Evolutionary conservation across 2,888 invertebrate species (phyloP), one percentile per base, ranked within the genome.

Genomic region (Ypsolopha scabrella): DNA sequence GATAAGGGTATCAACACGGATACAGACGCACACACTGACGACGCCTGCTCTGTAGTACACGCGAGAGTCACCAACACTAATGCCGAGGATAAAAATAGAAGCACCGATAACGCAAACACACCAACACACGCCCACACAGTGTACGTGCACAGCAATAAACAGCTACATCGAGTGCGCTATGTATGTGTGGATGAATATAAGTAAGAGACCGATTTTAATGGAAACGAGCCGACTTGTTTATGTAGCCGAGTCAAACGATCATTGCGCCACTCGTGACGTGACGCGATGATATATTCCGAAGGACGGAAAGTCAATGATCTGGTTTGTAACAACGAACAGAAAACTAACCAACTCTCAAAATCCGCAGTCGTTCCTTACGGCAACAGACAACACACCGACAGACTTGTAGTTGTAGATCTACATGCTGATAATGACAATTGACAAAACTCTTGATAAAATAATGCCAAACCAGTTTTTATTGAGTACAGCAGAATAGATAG

Each of bases 61-160:
- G 7, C n/a, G 39, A 34, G 10, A 34, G 11, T 34, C 69, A 62
- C 73, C 59, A 73, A 73, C 68, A 71, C 71, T 58, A 48, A 41
- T 50, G 52, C 54, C 46, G 9, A 52, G 43, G 65, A 75, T 75
- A 56, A 71, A 85, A 85, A 85, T 85, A 85, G 82, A 72, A 70
- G 61, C 73, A 67, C 68, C 78, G 82, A 83, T 83, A 85, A 79
- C 80, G 78, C 81, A 75, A 80, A 79, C 81, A 80, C 80, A 82
- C 80, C 77, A 80, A 82, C 82, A 83, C 81, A 79, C 81, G 78
- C 82, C 80, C 78, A 82, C 83, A 70, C 71, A 63, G 66, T 68
- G 76, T 80, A 79, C 75, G 74, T 80, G 77, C 78, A 81, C 79
- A 76, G 80, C 81, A 78, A 81, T 83, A 80, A 81, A 83, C 80